A percentile compares a stretch with the other conserved stretches of the same genome.
Evolutionary conservation across 2,888 invertebrate genomes (phyloP).

Genomic region (Stegophylla sp.): DNA sequence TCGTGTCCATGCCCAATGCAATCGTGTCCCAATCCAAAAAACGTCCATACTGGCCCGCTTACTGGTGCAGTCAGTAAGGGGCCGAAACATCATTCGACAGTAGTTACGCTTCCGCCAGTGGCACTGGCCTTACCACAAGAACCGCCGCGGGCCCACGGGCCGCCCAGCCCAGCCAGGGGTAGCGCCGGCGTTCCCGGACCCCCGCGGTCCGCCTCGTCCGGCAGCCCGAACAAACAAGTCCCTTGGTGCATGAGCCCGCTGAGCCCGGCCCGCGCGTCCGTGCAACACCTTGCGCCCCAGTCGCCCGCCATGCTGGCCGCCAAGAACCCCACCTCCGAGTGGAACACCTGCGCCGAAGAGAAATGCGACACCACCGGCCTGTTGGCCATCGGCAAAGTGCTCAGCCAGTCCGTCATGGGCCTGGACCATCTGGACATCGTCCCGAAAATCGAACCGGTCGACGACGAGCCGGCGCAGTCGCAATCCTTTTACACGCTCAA

Average conservation of each 20-base stretch:
- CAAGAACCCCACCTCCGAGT: slow-evolving; percentile 61
- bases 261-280: slow-evolving; percentile 75
- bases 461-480: slow-evolving; percentile 28
- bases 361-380: slow-evolving; percentile 61
- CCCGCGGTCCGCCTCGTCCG: slow-evolving; percentile 63
- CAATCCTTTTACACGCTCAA: slow-evolving; percentile 47
- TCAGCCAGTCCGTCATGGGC: slow-evolving; percentile 45
- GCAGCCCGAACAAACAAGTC: slow-evolving; percentile 66
- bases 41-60: slow-evolving; percentile 97
- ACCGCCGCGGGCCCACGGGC: slow-evolving; percentile 67
- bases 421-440: not conserved
- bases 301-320: slow-evolving; percentile 61
- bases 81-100: slow-evolving; percentile 62
- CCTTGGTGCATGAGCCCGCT: slow-evolving; percentile 69
- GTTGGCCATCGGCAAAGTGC: slow-evolving; percentile 61
- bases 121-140: slow-evolving; percentile 67
- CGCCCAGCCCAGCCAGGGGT: slow-evolving; percentile 75
- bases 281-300: slow-evolving; percentile 63
- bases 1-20: slow-evolving; percentile 86
- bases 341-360: slow-evolving; percentile 57
- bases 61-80: slow-evolving; percentile 88
- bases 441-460: slow-evolving; percentile 16
- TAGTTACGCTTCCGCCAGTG: slow-evolving; percentile 64
- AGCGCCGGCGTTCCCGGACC: slow-evolving; percentile 67
- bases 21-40: slow-evolving; percentile 86